Evolutionary conservation across 2,888 invertebrate genomes (phyloP).

Genomic region (Orthosia gracilis): DNA sequence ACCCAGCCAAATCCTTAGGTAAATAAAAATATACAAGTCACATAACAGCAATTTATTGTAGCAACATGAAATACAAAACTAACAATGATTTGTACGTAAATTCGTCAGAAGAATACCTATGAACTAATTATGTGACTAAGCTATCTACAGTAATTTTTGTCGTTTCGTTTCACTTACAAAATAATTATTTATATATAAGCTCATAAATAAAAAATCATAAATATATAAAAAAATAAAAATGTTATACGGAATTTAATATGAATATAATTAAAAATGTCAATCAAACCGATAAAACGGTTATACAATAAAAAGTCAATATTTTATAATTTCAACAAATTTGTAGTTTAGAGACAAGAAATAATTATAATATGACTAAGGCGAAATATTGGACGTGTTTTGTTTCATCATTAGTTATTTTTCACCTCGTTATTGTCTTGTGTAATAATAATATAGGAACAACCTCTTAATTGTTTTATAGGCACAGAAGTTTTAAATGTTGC

Average conservation of each 20-base stretch:
- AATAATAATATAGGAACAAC: constrained; percentile 24
- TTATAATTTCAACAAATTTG: background rate
- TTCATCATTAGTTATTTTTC: background rate
- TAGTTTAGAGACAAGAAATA: background rate
- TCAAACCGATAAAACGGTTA: background rate
- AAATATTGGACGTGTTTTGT: constrained; percentile 4
- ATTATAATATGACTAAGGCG: background rate
- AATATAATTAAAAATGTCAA: background rate
- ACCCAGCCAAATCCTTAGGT: constrained; percentile 17
- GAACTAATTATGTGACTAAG: constrained; percentile 23
- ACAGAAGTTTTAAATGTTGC: background rate
- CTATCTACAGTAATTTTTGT: constrained; percentile 52
- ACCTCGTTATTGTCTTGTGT: background rate
- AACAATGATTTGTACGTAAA: constrained; percentile 53
- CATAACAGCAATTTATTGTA: constrained; percentile 53
- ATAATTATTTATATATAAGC: constrained; percentile 36
- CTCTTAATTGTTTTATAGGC: background rate
- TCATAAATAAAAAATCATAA: constrained; percentile 7
- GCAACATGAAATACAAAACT: constrained; percentile 41
- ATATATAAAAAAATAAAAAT: background rate
- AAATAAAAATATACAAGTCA: constrained; percentile 38
- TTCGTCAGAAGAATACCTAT: constrained; percentile 34
- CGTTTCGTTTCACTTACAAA: constrained; percentile 41
- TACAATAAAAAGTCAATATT: background rate
- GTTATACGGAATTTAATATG: background rate